A percentile compares a stretch with the other conserved stretches of the same genome.
Evolutionary conservation across 2,888 invertebrate genomes (phyloP).

Genomic region (Scaeva pyrastri): DNA sequence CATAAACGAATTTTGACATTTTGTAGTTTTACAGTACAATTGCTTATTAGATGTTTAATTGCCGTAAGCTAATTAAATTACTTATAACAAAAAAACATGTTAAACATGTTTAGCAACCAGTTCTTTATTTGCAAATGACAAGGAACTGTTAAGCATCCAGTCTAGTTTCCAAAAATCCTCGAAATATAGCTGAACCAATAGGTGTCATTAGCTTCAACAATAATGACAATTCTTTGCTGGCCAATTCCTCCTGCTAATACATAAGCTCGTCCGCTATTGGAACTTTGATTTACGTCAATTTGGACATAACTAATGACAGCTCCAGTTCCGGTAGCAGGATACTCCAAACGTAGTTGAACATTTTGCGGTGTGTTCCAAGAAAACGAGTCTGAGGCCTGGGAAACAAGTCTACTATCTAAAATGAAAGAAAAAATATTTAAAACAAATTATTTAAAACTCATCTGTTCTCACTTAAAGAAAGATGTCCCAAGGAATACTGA

Average conservation of each 20-base stretch:
- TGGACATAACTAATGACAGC: conserved; percentile 74
- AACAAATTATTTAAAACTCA: background rate
- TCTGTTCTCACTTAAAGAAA: conserved; percentile 31
- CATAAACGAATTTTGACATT: no score
- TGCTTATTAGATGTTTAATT: no score
- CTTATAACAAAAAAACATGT: no score
- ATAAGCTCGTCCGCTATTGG: conserved; percentile 73
- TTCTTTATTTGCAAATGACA: no score
- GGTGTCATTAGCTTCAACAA: conserved; percentile 73
- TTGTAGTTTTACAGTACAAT: no score
- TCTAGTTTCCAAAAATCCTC: background rate
- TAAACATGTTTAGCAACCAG: no score
- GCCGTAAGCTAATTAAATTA: no score
- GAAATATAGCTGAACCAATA: background rate
- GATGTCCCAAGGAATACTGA: conserved; percentile 17
- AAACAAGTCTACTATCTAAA: conserved; percentile 62
- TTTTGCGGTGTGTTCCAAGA: conserved; percentile 64
- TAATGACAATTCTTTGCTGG: conserved; percentile 64
- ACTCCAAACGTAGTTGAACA: conserved; percentile 68
- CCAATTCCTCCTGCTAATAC: conserved; percentile 77
- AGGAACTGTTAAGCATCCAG: no score
- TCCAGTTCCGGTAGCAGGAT: conserved; percentile 73
- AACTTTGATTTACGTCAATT: conserved; percentile 76
- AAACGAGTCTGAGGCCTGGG: conserved; percentile 51
- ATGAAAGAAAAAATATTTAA: background rate